Conservation (phyloP, 2,797 vertebrate genomes). For the Paramormyrops hopkinsi region DNA sequence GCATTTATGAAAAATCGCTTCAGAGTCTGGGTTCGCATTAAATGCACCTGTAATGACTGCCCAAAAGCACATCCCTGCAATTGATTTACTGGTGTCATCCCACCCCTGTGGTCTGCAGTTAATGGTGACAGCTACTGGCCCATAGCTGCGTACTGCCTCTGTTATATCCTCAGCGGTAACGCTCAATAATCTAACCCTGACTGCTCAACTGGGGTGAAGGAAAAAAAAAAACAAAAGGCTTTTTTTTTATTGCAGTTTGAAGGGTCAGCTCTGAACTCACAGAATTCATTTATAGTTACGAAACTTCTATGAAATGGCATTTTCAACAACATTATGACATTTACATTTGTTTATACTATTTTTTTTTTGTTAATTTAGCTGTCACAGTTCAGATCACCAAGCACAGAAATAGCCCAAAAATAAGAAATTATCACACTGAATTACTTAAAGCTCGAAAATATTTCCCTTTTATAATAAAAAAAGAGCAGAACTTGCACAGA, state of each 20-base stretch:
- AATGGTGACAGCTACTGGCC: conserved; percentile 2
- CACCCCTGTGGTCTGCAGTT: conserved; percentile 6
- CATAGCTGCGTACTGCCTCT: background rate
- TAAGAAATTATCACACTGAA: background rate
- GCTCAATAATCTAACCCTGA: background rate
- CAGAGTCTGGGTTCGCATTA: background rate
- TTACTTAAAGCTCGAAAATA: background rate
- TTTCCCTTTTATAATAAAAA: background rate
- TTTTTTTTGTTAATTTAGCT: background rate
- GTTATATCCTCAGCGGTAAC: conserved; percentile 6
- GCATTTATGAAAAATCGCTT: background rate
- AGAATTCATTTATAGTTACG: background rate
- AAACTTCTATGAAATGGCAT: background rate
- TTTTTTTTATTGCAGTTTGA: background rate
- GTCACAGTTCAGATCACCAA: background rate
- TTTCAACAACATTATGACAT: background rate
- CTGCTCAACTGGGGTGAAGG: background rate
- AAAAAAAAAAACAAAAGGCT: background rate
- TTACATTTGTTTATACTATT: background rate
- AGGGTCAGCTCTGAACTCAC: background rate
- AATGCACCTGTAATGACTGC: background rate
- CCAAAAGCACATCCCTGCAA: conserved; percentile 8
- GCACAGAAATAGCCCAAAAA: background rate
- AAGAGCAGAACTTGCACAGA: background rate
- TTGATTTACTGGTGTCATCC: conserved; percentile 17